Base-by-base conservation (phyloP, 2,888 invertebrate species). In the Nomada goodeniana region DNA sequence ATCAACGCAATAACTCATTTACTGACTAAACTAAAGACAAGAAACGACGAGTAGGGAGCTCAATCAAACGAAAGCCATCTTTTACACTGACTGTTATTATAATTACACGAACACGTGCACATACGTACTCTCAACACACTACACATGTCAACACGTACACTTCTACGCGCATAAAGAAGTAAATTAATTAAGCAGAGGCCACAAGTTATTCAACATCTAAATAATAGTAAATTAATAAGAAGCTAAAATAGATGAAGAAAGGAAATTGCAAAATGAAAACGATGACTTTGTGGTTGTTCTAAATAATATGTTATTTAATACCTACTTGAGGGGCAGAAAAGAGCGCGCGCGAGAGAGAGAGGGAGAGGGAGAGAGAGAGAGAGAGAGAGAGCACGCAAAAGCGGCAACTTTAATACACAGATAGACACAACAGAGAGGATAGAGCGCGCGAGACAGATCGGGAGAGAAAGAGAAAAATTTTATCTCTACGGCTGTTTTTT, bases 121-220 rank as follows among this genome's bases (percentile, higher is more conserved):
- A 76, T 60, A 76, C 55, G 47, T 68, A 75, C 71, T 73, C 77
- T 79, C 59, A 70, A 74, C 68, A 84, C 44, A 36, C 61, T 63
- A 53, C 60, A 72, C 59, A 50, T 18, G n/a, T 44, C 53, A 53
- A 83, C 70, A 59, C 50, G 75, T 63, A 81, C 67, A 82, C 68
- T 65, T 85, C 42, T 79, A 81, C 64, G 76, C 80, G 81, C 81
- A 80, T 83, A 65, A 81, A 78, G 73, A 68, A 80, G 55, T 60
- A 68, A 80, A 70, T 20, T 71, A 85, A 69, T 72, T 77, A 53
- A 82, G 52, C 73, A 71, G 63, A 81, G 79, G 82, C 69, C 76
- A 80, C 79, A 82, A 80, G 87, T 89, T 90, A 89, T 89, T 68
- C 50, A 91, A 90, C 89, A 89, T 90, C 90, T 82, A 87, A 91